Evolutionary conservation across 2,888 invertebrate genomes (phyloP).

Genomic region (Phragmatobia fuliginosa): DNA sequence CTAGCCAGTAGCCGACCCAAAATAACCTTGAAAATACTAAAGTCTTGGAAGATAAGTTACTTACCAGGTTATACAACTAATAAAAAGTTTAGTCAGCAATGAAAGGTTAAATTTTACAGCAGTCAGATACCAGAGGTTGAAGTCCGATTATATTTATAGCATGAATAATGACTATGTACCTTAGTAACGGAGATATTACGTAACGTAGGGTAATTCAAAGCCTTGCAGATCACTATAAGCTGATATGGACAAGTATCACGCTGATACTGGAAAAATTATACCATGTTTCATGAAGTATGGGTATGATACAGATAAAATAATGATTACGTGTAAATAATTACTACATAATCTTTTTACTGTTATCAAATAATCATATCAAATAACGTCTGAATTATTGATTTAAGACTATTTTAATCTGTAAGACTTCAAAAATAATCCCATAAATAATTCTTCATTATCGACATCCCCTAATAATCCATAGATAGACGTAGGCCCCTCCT

Average conservation of each 20-base stretch:
- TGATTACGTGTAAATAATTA: not conserved
- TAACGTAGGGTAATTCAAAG: not conserved
- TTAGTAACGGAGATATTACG: not conserved
- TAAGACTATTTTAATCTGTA: not conserved
- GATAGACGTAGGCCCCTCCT: too few relatives aligned
- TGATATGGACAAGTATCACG: not conserved
- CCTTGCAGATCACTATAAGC: not conserved
- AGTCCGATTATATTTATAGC: not conserved
- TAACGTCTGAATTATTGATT: not conserved
- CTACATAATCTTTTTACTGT: not conserved
- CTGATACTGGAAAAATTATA: not conserved
- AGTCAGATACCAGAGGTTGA: not conserved
- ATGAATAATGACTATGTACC: not conserved
- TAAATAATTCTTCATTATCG: not conserved
- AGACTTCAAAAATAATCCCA: not conserved
- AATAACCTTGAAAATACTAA: too few relatives aligned
- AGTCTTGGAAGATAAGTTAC: too few relatives aligned
- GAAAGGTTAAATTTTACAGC: not conserved
- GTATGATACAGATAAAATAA: not conserved
- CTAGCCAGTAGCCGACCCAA: too few relatives aligned
- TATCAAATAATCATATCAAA: constrained; percentile 1
- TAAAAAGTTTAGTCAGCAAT: not conserved
- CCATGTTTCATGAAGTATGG: constrained; percentile 1
- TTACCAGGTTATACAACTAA: too few relatives aligned
- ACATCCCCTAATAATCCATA: too few relatives aligned